Percentiles rank a stretch among this genome's conserved stretches.
Conservation (phyloP, 2,888 invertebrate genomes). For the Cheiracanthium punctorium region DNA sequence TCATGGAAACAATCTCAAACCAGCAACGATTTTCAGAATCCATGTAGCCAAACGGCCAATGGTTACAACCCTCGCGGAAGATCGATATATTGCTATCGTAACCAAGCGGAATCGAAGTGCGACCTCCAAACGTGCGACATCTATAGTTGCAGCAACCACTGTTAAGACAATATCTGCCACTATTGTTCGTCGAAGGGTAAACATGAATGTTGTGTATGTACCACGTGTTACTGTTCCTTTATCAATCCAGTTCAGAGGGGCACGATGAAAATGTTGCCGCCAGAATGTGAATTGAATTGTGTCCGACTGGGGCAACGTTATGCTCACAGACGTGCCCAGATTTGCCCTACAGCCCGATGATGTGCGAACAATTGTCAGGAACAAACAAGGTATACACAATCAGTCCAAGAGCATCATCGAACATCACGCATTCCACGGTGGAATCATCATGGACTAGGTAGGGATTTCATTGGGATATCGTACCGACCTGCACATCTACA, state of each 20-base stretch:
- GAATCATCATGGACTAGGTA: background rate
- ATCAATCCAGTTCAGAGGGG: slow-evolving; percentile 7
- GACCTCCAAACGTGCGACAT: slow-evolving; percentile 5
- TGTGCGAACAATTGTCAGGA: background rate
- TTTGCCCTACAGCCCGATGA: background rate
- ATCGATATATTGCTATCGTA: slow-evolving; percentile 6
- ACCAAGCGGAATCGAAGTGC: slow-evolving; percentile 15
- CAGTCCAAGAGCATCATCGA: background rate
- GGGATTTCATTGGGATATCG: slow-evolving; percentile 24
- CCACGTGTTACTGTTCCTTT: background rate
- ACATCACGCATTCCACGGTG: background rate
- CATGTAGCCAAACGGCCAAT: background rate
- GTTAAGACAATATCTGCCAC: slow-evolving; percentile 6
- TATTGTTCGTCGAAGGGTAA: background rate
- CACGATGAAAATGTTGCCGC: slow-evolving; percentile 6
- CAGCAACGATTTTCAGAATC: background rate
- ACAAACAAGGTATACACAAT: background rate
- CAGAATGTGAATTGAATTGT: no score
- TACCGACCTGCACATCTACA: slow-evolving; percentile 8
- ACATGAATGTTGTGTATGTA: background rate
- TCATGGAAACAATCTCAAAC: slow-evolving; percentile 9
- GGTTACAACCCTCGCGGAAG: background rate
- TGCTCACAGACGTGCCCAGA: slow-evolving; percentile 9
- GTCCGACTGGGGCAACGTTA: slow-evolving; percentile 12
- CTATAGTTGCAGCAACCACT: slow-evolving; percentile 9